Conservation (phyloP, 2,797 vertebrate genomes). For the Molossus alvarezi region DNA sequence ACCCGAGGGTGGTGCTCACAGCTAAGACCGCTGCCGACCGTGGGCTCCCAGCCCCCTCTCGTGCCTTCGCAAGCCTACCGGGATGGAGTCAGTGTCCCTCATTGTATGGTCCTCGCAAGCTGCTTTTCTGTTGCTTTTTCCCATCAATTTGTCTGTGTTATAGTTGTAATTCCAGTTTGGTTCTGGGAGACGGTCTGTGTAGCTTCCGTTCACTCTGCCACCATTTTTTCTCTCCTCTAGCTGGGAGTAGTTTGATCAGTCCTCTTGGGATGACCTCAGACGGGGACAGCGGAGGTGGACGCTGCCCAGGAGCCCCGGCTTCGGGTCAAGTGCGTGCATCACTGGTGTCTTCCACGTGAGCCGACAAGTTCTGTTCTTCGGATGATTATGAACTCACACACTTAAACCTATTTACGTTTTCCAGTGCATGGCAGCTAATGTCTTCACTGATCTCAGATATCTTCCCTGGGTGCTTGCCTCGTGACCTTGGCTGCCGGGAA, state of each 20-base stretch:
- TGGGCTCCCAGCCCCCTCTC: too few species aligned
- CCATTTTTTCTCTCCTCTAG: too few species aligned
- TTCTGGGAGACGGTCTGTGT: too few species aligned
- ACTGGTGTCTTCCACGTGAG: accelerated
- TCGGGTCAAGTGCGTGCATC: not conserved
- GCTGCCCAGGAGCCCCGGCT: accelerated
- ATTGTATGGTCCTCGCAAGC: too few species aligned
- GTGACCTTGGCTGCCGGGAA: accelerated
- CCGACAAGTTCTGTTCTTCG: not conserved
- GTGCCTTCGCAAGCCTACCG: too few species aligned
- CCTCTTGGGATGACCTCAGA: not conserved
- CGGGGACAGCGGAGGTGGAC: accelerated
- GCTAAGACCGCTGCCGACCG: too few species aligned
- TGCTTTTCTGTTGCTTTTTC: too few species aligned
- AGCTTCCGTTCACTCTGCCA: too few species aligned
- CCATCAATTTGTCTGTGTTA: too few species aligned
- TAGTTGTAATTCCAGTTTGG: too few species aligned
- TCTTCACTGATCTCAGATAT: not conserved
- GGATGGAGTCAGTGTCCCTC: too few species aligned
- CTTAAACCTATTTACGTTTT: not conserved
- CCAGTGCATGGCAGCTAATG: not conserved
- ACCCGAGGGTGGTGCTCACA: too few species aligned
- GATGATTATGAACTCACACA: not conserved
- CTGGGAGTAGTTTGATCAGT: not conserved
- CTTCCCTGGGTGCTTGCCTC: not conserved